Evolutionary conservation across 2,113 vertebrate genomes (phyloP).

Genomic region (Callocephalon fimbriatum): DNA sequence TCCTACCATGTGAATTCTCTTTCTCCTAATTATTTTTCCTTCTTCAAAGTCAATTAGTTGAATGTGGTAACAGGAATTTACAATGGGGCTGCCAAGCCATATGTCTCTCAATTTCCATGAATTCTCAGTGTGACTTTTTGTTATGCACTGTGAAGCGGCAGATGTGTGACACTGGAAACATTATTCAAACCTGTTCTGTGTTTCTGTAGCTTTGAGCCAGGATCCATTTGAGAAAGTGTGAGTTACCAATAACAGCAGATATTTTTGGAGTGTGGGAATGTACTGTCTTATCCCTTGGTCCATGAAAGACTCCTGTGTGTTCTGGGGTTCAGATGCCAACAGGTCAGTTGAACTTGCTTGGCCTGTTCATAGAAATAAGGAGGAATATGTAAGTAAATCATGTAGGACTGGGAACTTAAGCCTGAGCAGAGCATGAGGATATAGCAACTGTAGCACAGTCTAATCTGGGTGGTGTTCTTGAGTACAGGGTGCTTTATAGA

Average conservation of each 20-base stretch:
- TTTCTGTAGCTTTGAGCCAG: background rate
- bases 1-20: background rate
- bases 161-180: conserved; percentile 47
- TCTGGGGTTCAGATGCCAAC: background rate
- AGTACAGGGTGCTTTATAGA: background rate
- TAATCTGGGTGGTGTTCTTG: background rate
- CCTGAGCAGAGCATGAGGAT: background rate
- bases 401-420: background rate
- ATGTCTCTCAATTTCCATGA: background rate
- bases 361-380: background rate
- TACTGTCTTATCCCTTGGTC: background rate
- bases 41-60: conserved; percentile 44
- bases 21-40: conserved; percentile 21
- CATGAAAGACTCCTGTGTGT: background rate
- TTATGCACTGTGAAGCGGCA: conserved; percentile 13
- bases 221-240: background rate
- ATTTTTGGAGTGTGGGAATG: background rate
- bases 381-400: background rate
- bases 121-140: background rate
- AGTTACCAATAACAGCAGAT: background rate
- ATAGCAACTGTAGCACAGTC: background rate
- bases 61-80: conserved; percentile 19
- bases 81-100: conserved; percentile 1
- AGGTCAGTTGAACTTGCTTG: background rate
- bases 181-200: background rate